phyloP scores from a whole-genome alignment of 2,888 invertebrate genomes.

The Punctoribates punctum region DNA sequence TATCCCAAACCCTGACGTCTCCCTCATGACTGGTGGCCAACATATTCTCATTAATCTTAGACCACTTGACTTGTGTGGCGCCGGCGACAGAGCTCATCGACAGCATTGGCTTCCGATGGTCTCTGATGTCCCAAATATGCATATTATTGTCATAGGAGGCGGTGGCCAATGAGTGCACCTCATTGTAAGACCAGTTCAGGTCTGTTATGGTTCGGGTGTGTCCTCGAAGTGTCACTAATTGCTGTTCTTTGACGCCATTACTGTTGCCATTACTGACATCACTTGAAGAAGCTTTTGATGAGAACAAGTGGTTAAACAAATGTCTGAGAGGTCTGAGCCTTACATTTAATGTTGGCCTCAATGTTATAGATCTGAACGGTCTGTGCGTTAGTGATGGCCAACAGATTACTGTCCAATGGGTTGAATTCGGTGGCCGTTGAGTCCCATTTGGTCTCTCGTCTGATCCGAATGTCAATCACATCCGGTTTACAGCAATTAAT shows the following conservation, averaged over 20 bases:
- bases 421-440: conserved; percentile 90
- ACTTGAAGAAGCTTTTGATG: not conserved
- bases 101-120: conserved; percentile 30
- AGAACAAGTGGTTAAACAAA: not conserved
- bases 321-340: not conserved
- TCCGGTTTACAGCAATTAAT: conserved; percentile 67
- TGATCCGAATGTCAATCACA: conserved; percentile 70
- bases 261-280: not conserved
- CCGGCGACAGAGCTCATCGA: conserved; percentile 51
- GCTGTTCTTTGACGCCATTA: not conserved
- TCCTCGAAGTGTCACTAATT: conserved; percentile 37
- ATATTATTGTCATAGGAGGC: conserved; percentile 92
- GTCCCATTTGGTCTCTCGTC: conserved; percentile 86
- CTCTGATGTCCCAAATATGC: conserved; percentile 80
- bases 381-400: conserved; percentile 67
- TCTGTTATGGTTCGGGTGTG: conserved; percentile 57
- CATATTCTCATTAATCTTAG: conserved; percentile 73
- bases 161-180: conserved; percentile 70
- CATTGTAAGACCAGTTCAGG: conserved; percentile 82
- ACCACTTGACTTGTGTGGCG: conserved; percentile 92
- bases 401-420: conserved; percentile 61
- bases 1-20: conserved; percentile 93
- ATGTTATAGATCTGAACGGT: conserved; percentile 43
- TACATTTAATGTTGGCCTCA: conserved; percentile 13
- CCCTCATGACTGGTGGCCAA: conserved; percentile 94